Base-by-base conservation (phyloP, 2,113 vertebrate genomes). In the Microtus pennsylvanicus region DNA sequence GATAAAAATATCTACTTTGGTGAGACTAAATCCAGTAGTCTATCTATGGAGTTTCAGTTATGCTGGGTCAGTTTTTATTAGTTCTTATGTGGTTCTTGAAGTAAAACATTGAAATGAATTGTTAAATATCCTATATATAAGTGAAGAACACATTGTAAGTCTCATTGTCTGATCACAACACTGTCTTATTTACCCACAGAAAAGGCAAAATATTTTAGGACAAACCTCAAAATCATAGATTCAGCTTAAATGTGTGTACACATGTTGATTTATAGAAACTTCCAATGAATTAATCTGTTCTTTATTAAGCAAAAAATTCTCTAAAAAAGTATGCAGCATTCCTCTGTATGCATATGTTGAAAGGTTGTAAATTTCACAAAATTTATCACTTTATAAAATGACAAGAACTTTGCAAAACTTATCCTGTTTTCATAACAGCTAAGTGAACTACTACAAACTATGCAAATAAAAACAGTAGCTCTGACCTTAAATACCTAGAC, bases 401-500 rank as follows among this genome's bases (percentile, higher is more conserved):
- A 93, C 28, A 0, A 22, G 21, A 74, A 30, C 0, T 55, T 47
- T 50, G 4, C 8, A 47, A 33, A 26, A 14, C 16, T 38, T 17
- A 38, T 9, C 7, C 11, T 85, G 42, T 22, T 35, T 86, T 83
- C 21, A 33, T 35, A 1, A 35, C 87, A 35, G 14, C 22, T 76
- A 55, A 78, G 4, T 61, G 24, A 90, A 90, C 21, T 35, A 52
- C 16, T 7, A 0, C 16, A 65, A 77, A 35, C 16, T 74, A 69
- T 1, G 76, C 55, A 47, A 4, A 13, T n/a, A 67, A 17, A 35
- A 50, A 5, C 28, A 78, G n/a, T 17, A 58, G 0, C 22, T 78
- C 4, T 50, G 12, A 17, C 9, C 5, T 14, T n/a, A 30, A 38
- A 1, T 9, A 2, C 2, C 12, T 72, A 65, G 0, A 6, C 28